Percentiles rank a stretch among this genome's conserved stretches.
phyloP scores from a whole-genome alignment of 2,888 invertebrate genomes.

The Ophion obscuratus region DNA sequence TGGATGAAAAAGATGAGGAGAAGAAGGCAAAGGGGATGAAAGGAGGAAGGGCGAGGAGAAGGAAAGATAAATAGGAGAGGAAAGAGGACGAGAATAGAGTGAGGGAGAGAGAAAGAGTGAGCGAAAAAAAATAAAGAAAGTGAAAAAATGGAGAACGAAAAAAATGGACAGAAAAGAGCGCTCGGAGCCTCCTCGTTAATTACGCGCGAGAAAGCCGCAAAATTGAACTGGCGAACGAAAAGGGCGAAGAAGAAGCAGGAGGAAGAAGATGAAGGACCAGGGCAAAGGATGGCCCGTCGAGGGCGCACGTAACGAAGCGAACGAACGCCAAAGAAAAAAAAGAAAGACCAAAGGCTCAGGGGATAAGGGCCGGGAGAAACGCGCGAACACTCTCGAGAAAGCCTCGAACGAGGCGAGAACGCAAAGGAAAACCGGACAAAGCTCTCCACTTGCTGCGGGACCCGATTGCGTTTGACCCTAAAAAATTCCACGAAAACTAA shows the following conservation, averaged over 20 bases:
- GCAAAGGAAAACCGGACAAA: constrained; percentile 27
- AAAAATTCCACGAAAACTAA: constrained; percentile 30
- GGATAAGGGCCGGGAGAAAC: constrained; percentile 15
- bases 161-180: constrained; percentile 55
- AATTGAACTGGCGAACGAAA: constrained; percentile 49
- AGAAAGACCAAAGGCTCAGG: constrained; percentile 8
- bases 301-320: constrained; percentile 59
- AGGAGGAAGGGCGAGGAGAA: constrained; percentile 41
- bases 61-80: constrained; percentile 35
- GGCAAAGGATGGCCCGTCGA: constrained; percentile 48
- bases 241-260: constrained; percentile 16
- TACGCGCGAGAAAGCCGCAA: constrained; percentile 64
- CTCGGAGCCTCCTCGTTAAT: constrained; percentile 67
- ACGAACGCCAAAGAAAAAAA: constrained; percentile 34
- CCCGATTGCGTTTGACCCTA: constrained; percentile 26
- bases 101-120: constrained; percentile 21
- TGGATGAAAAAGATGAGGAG: constrained; percentile 8
- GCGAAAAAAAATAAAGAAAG: constrained; percentile 36
- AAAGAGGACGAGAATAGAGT: constrained; percentile 54
- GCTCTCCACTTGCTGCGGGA: constrained; percentile 4
- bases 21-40: constrained; percentile 6
- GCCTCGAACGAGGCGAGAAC: constrained; percentile 12
- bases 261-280: constrained; percentile 51
- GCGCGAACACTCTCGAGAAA: constrained; percentile 32
- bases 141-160: constrained; percentile 51